These are phyloP conservation scores for Cacoxenus indagator DNA, from an alignment of 2,888 invertebrate genomes.

Conservation along the genomic window DNA sequence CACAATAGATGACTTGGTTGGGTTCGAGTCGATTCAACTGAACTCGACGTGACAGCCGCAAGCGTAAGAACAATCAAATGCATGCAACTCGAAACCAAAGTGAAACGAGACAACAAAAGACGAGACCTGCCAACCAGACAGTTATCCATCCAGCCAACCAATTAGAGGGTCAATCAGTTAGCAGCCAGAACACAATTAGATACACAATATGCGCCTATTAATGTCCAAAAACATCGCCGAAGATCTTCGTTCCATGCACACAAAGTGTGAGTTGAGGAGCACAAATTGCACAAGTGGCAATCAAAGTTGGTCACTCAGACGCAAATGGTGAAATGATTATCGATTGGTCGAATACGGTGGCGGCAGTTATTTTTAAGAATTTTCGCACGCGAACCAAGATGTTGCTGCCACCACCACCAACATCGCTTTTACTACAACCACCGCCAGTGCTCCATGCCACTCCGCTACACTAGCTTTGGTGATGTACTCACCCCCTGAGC, in stretches of 20 bases:
- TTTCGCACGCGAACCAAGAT: conserved; percentile 4
- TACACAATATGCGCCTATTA: not conserved
- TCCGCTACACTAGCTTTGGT: not conserved
- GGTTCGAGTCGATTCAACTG: not conserved
- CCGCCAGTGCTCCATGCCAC: not conserved
- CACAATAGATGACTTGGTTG: not conserved
- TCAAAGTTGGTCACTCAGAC: conserved; percentile 5
- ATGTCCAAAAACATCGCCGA: conserved; percentile 6
- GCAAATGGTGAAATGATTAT: not conserved
- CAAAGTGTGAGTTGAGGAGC: conserved; percentile 1
- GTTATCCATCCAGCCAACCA: not conserved
- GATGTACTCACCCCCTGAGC: conserved; percentile 13
- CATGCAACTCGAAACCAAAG: not conserved
- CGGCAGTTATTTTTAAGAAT: conserved; percentile 3
- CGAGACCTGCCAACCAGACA: not conserved
- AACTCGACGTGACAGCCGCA: conserved; percentile 17
- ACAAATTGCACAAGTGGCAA: conserved; percentile 7
- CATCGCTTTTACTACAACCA: not conserved
- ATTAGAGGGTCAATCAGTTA: not conserved
- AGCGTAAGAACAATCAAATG: conserved; percentile 16
- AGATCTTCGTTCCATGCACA: not conserved
- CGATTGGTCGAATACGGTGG: not conserved
- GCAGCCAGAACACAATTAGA: conserved; percentile 17
- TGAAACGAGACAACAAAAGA: not conserved
- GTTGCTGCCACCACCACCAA: not conserved